Conservation (phyloP, 2,888 invertebrate species). For the Andrena hattorfiana region DNA sequence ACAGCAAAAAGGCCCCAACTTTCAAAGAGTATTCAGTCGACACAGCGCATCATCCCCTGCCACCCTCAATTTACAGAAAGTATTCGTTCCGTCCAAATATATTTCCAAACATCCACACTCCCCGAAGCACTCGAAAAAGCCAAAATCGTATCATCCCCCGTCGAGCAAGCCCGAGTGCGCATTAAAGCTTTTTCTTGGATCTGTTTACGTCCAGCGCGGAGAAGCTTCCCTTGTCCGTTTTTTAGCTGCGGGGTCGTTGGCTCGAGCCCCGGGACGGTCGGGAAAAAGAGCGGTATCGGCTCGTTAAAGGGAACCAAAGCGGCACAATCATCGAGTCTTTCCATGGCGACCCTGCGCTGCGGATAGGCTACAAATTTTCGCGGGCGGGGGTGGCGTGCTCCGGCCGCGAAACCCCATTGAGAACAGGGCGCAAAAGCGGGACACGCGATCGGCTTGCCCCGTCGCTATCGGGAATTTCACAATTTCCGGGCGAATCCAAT, state of each 20-base stretch:
- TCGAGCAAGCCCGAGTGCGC: background rate
- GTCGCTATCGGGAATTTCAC: slow-evolving; percentile 71
- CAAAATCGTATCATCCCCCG: background rate
- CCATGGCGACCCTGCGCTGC: background rate
- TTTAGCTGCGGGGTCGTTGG: background rate
- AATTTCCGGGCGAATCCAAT: slow-evolving; percentile 75
- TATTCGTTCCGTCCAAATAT: background rate
- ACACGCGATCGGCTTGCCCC: slow-evolving; percentile 36
- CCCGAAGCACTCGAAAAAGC: background rate
- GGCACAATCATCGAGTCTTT: slow-evolving; percentile 22
- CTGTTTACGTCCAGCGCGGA: slow-evolving; percentile 5
- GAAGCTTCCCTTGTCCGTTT: slow-evolving; percentile 6
- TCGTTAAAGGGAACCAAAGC: slow-evolving; percentile 26
- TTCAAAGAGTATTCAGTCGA: too few relatives aligned
- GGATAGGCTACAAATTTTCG: slow-evolving; percentile 9
- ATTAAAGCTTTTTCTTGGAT: slow-evolving; percentile 26
- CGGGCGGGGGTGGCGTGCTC: too few relatives aligned
- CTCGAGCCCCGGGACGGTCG: slow-evolving; percentile 2
- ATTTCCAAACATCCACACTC: background rate
- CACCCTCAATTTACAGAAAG: background rate
- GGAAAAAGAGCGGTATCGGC: slow-evolving; percentile 12
- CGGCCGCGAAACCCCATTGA: background rate
- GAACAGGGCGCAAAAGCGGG: slow-evolving; percentile 2
- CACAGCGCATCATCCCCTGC: too few relatives aligned
- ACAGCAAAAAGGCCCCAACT: too few relatives aligned